These are phyloP conservation scores for Ptychochromis oligacanthus DNA, from an alignment of 2,113 vertebrate genomes.

Conservation along the genomic window DNA sequence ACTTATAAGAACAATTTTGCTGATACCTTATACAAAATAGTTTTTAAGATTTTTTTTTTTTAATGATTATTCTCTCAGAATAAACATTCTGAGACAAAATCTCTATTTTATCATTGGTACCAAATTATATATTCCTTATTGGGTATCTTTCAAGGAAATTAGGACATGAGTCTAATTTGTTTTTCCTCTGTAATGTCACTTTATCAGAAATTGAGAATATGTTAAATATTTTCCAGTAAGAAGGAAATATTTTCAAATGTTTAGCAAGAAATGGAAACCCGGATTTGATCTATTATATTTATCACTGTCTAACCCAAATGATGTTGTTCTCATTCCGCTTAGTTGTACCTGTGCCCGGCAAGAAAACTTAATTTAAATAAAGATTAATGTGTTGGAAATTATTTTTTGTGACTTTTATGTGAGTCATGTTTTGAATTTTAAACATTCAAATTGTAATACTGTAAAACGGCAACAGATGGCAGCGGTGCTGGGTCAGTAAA, in stretches of 20 bases:
- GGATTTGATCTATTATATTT: too few species aligned
- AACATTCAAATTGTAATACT: not conserved
- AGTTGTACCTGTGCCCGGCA: not conserved
- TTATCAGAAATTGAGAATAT: not conserved
- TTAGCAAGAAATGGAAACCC: not conserved
- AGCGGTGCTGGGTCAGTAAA: not conserved
- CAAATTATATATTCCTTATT: not conserved
- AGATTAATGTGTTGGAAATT: not conserved
- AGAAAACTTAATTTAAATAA: conserved; percentile 7
- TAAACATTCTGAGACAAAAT: not conserved
- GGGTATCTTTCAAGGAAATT: not conserved
- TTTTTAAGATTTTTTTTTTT: too few species aligned
- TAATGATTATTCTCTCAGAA: not conserved
- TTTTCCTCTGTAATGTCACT: not conserved
- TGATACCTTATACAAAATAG: not conserved
- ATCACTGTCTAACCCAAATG: not conserved
- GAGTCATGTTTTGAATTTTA: not conserved
- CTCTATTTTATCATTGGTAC: not conserved
- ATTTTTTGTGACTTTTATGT: not conserved
- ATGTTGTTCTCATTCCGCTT: not conserved
- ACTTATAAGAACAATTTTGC: not conserved
- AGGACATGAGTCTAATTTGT: not conserved
- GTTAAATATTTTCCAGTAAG: too few species aligned
- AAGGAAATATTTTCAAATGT: not conserved
- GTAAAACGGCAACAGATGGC: not conserved